Evolutionary conservation across 2,113 vertebrate species (phyloP), one percentile per base, ranked within the genome.

Genomic region (Empidonax traillii): DNA sequence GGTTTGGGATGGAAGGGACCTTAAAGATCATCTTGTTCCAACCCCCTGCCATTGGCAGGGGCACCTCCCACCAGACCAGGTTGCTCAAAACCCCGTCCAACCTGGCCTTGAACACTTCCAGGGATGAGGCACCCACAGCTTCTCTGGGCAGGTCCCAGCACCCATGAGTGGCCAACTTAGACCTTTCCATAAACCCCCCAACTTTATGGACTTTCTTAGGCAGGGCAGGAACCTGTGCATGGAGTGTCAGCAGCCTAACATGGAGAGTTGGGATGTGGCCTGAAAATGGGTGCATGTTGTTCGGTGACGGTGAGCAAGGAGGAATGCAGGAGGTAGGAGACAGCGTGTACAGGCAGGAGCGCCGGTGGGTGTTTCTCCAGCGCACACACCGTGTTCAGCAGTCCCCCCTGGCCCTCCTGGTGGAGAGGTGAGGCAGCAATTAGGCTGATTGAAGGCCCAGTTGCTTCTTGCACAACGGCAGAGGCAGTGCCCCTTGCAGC

Each of bases 401-500:
- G 91, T 85, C 81, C 89, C 91, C 74, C 69, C n/a, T 72, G 69
- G 91, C 76, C 66, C 69, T 89, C 81, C 69, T 79, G 81, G 49
- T 20, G n/a, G 85, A 47, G 71, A 89, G 67, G 49, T 4, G 33
- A 94, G 87, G 91, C 91, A 89, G 94, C 78, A 94, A 93, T 94
- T 89, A 95, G 31, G 53, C 46, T 85, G 89, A 82, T 27, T 94
- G 91, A 72, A 91, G 68, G 73, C 93, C 89, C 87, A 49, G 62
- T 76, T 65, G 9, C 46, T 82, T 72, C 62, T 93, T 96, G 81
- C 93, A 89, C 81, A 96, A 91, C 12, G 14, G 7, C 28, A 27
- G 37, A 93, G 89, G 89, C 93, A 90, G n/a, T 87, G 66, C 81
- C 58, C 87, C 81, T 92, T 78, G 81, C 74, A 91, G 89, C 69